phyloP scores from a whole-genome alignment of 1,140 invertebrate genomes.

The Medauroidea extradentata region DNA sequence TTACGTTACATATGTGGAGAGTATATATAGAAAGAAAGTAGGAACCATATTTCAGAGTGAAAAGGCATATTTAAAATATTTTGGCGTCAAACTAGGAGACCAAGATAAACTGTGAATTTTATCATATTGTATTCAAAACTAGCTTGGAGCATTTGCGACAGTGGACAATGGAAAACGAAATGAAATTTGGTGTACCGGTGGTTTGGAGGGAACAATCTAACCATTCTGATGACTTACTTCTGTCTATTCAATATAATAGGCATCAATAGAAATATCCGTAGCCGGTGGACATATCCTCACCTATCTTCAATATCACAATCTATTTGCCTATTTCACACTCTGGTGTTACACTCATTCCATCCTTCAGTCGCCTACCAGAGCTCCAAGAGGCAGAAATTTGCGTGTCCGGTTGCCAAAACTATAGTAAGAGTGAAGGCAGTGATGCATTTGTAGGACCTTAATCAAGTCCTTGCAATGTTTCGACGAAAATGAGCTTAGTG shows the following conservation, averaged over 20 bases:
- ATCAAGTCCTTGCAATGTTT: constrained; percentile 17
- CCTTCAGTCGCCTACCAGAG: background rate
- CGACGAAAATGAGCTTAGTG: constrained; percentile 16
- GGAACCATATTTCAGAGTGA: too few species aligned
- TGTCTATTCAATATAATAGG: constrained; percentile 27
- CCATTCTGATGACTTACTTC: constrained; percentile 33
- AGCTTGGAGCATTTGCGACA: background rate
- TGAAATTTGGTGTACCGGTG: background rate
- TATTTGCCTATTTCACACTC: constrained; percentile 17
- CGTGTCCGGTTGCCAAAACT: too few species aligned
- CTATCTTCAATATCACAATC: constrained; percentile 19
- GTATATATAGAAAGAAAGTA: too few species aligned
- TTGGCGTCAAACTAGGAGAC: background rate
- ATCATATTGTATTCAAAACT: background rate
- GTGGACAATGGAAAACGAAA: background rate
- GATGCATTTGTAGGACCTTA: background rate
- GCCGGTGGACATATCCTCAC: too few species aligned
- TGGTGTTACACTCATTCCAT: constrained; percentile 12
- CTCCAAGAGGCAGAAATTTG: too few species aligned
- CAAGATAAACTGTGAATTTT: background rate
- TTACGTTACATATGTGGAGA: too few species aligned
- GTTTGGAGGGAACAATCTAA: background rate
- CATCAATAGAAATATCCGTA: constrained; percentile 29
- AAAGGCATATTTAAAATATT: too few species aligned
- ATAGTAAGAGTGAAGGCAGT: too few species aligned